Evolutionary conservation across 2,113 vertebrate species (phyloP), one percentile per base, ranked within the genome.

Genomic region (Cyanistes caeruleus): DNA sequence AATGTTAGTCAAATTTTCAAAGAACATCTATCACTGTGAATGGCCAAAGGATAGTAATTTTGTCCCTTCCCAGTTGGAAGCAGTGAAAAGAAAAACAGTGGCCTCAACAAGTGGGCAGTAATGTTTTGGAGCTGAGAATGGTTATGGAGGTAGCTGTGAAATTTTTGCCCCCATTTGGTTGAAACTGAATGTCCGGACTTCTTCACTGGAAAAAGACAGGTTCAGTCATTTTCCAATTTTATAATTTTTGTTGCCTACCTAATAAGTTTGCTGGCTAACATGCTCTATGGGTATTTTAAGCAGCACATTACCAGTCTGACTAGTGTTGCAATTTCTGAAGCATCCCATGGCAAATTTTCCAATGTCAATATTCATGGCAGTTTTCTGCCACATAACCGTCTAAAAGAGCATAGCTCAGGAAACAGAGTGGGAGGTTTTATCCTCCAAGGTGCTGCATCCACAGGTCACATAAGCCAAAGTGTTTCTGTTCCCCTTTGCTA

Each of bases 181-280:
- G 1, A 78, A 89, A 75, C 0, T 22, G 28, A 63, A 59, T 59
- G 20, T 44, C 48, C 0, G 0, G 22, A 62, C n/a, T 83, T 76
- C 62, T 64, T 46, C 25, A 69, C 24, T 25, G 15, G 48, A 65
- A 89, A 23, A 91, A 83, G 48, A 37, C 15, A 72, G 22, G 44
- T 78, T 78, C 56, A 35, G 20, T 19, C 8, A 72, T 67, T 60
- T 46, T 56, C 64, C 52, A 68, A 17, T 64, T 41, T 64, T 53
- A 69, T 21, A 0, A 6, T 56, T 93, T 74, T 60, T 89, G 10
- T 37, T 85, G 41, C 21, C 46, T 73, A 27, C 15, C 67, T 60
- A 27, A 6, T n/a, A 68, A 35, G 58, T 80, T 84, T 84, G 10
- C 52, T 87, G 5, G 0, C 21, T 82, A 52, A 21, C 11, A n/a